These are phyloP conservation scores for Lepus townsendii DNA, from an alignment of 2,797 vertebrate genomes.

Conservation along the genomic window DNA sequence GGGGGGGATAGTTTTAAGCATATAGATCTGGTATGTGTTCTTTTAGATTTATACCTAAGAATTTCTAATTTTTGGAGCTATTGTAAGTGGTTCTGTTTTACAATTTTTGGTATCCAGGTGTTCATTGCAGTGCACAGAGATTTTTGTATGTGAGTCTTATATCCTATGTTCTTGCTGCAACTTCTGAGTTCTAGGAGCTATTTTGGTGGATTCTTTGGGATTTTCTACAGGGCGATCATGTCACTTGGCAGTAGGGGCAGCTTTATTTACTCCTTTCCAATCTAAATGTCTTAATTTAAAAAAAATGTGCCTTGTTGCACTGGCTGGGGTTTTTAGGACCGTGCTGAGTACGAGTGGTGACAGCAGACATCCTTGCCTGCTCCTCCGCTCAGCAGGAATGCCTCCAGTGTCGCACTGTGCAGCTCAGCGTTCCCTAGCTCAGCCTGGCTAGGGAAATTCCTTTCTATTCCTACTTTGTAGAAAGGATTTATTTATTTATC, in stretches of 20 bases:
- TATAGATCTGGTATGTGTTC: not conserved
- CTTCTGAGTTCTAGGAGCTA: not conserved
- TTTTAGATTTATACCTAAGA: not conserved
- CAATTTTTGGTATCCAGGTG: not conserved
- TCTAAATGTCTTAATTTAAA: not conserved
- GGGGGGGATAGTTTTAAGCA: not conserved
- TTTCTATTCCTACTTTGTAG: constrained; percentile 6
- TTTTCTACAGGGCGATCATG: not conserved
- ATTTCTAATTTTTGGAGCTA: constrained; percentile 37
- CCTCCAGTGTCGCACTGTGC: not conserved
- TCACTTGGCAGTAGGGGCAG: not conserved
- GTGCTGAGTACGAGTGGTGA: not conserved
- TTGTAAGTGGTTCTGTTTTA: not conserved
- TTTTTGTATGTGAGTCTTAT: not conserved
- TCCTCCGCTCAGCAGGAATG: not conserved
- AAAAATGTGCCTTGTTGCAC: not conserved
- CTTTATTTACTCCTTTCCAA: not conserved
- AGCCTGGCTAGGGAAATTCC: not conserved
- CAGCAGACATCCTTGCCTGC: not conserved
- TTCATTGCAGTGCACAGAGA: not conserved
- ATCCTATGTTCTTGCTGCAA: not conserved
- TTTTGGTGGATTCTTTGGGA: not conserved
- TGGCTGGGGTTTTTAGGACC: not conserved
- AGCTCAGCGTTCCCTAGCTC: not conserved
- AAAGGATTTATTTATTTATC: not conserved